Percentiles rank a stretch among this genome's conserved stretches.
Conservation (phyloP, 64 coral and sea anemone species). For the Astreopora myriophthalma region DNA sequence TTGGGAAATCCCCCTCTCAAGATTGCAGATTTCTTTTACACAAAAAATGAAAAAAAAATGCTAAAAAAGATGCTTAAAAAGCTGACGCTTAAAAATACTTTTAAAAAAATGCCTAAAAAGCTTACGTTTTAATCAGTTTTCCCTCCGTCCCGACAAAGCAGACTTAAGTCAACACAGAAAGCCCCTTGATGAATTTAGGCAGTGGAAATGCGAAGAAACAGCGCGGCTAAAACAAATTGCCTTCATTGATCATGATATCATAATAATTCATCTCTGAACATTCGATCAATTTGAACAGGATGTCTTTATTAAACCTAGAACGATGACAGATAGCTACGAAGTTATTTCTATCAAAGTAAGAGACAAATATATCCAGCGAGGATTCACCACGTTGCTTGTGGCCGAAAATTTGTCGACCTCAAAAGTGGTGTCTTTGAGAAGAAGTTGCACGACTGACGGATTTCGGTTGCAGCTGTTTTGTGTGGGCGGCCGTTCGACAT, state of each 20-base stretch:
- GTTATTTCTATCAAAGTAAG: neutral
- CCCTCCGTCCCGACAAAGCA: slow-evolving; percentile 3
- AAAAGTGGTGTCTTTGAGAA: neutral
- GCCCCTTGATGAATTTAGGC: slow-evolving; percentile 17
- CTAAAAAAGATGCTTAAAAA: no score
- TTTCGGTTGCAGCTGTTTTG: slow-evolving; percentile 23
- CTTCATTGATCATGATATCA: neutral
- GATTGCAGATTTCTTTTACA: neutral
- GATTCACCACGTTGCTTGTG: neutral
- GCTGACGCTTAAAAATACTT: no score
- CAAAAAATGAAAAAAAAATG: neutral
- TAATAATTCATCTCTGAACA: no score
- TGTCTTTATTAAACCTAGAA: neutral
- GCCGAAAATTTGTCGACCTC: slow-evolving; percentile 7
- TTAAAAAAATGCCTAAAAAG: no score
- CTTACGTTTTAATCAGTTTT: slow-evolving; percentile 11
- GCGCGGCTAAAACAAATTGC: neutral
- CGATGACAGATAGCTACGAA: neutral
- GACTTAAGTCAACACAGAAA: neutral
- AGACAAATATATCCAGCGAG: neutral
- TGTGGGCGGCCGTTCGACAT: neutral
- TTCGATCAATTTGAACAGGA: neutral
- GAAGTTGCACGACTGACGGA: neutral
- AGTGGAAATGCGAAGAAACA: neutral
- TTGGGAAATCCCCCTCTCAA: neutral